phyloP scores from a whole-genome alignment of 2,113 vertebrate species.

The Ochotona curzoniae region DNA sequence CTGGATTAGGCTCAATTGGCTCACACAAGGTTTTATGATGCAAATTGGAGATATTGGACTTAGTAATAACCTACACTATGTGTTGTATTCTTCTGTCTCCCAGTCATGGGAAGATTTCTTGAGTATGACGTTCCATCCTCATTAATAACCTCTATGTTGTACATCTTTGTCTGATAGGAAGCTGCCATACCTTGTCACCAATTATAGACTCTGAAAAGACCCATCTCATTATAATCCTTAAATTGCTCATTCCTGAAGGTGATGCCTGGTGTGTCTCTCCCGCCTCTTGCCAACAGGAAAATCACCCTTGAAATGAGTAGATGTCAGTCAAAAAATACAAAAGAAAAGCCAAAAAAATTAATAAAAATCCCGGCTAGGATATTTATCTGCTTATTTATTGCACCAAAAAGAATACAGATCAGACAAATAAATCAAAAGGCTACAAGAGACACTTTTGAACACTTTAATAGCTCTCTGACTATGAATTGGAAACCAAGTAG shows the following conservation, averaged over 20 bases:
- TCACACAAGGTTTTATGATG: constrained; percentile 83
- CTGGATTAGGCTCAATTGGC: constrained; percentile 81
- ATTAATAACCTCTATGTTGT: constrained; percentile 87
- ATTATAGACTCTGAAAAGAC: constrained; percentile 87
- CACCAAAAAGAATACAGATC: constrained; percentile 60
- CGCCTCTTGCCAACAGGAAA: constrained; percentile 84
- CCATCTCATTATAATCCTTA: constrained; percentile 87
- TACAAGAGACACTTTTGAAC: constrained; percentile 52
- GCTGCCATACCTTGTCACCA: constrained; percentile 88
- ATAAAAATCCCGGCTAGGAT: constrained; percentile 75
- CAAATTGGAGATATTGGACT: constrained; percentile 83
- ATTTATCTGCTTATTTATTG: constrained; percentile 75
- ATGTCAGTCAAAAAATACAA: constrained; percentile 82
- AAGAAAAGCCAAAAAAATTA: constrained; percentile 71
- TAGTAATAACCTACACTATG: constrained; percentile 79
- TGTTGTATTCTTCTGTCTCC: constrained; percentile 79
- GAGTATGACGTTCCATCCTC: constrained; percentile 81
- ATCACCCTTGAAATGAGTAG: constrained; percentile 83
- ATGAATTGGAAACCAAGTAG: background rate
- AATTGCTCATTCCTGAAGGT: constrained; percentile 84
- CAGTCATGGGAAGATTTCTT: constrained; percentile 80
- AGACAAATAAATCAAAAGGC: constrained; percentile 65
- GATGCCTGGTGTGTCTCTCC: constrained; percentile 82
- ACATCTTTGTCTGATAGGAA: constrained; percentile 86
- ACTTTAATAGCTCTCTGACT: background rate